A percentile compares a stretch with the other conserved stretches of the same genome.
These are phyloP conservation scores for Forbesichthys agassizii DNA, from an alignment of 2,113 vertebrate genomes.

Conservation along the genomic window DNA sequence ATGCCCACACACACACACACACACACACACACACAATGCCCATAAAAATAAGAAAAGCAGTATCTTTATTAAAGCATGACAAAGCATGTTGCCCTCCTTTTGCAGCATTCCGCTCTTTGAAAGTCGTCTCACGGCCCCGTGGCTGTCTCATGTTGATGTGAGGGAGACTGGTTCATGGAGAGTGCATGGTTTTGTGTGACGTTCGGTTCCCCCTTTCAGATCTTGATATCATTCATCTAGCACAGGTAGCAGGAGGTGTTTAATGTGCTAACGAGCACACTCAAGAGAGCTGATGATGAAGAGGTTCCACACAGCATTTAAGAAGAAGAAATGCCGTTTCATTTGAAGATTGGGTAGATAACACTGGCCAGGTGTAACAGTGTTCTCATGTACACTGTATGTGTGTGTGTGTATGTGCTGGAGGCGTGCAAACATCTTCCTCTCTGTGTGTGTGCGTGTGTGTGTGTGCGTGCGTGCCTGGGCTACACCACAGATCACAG, in stretches of 20 bases:
- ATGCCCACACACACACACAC: conserved; percentile 5
- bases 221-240: conserved; percentile 9
- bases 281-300: not conserved
- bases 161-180: conserved; percentile 42
- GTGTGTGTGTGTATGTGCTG: not conserved
- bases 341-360: not conserved
- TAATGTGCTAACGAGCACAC: not conserved
- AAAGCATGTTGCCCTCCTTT: conserved; percentile 14
- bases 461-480: not conserved
- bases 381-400: not conserved
- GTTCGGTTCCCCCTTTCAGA: conserved; percentile 11
- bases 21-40: not conserved
- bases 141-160: conserved; percentile 33
- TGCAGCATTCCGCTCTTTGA: not conserved
- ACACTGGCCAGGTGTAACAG: not conserved
- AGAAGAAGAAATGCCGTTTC: conserved; percentile 1
- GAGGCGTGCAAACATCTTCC: not conserved
- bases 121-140: conserved; percentile 9
- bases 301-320: not conserved
- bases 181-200: conserved; percentile 30
- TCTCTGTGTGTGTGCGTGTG: not conserved
- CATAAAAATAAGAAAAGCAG: conserved; percentile 22
- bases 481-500: conserved; percentile 27
- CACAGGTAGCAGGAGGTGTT: not conserved
- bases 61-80: not conserved